Conservation (phyloP, 2,797 vertebrate species). For the Tachyglossus aculeatus region DNA sequence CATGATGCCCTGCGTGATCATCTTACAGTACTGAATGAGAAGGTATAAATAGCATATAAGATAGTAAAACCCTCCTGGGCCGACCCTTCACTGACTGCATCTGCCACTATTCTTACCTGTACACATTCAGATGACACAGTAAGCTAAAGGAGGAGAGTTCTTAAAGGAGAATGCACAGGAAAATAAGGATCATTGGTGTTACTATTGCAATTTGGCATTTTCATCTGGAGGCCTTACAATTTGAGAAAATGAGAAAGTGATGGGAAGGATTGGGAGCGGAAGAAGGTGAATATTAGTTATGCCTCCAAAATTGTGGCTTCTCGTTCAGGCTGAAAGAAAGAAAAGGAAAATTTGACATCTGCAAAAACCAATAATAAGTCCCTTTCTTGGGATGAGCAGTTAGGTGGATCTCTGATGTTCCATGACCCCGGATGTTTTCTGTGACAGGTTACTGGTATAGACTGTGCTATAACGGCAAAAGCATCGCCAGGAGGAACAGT, state of each 20-base stretch:
- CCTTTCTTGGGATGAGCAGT: constrained; percentile 85
- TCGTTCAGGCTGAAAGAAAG: constrained; percentile 84
- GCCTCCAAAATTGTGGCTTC: constrained; percentile 84
- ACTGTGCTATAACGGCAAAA: constrained; percentile 96
- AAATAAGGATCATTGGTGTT: constrained; percentile 88
- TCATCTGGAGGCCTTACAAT: constrained; percentile 84
- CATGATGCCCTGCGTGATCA: constrained; percentile 55
- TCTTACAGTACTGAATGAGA: constrained; percentile 64
- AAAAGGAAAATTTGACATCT: constrained; percentile 88
- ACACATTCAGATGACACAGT: constrained; percentile 43
- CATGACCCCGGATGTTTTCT: constrained; percentile 85
- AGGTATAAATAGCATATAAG: constrained; percentile 66
- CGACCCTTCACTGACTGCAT: constrained; percentile 59
- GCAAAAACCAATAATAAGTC: constrained; percentile 85
- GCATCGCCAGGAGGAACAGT: constrained; percentile 87
- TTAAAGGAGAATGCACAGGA: constrained; percentile 78
- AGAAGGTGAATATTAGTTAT: constrained; percentile 69
- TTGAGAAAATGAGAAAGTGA: constrained; percentile 70
- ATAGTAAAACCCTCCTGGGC: constrained; percentile 59
- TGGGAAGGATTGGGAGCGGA: constrained; percentile 65
- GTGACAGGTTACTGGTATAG: constrained; percentile 77
- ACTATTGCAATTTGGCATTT: constrained; percentile 89
- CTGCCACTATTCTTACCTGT: constrained; percentile 65
- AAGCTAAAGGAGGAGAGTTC: constrained; percentile 65
- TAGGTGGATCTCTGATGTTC: constrained; percentile 83